A percentile compares a stretch with the other conserved stretches of the same genome.
Evolutionary conservation across 2,797 vertebrate species (phyloP).

Genomic region (Glyptemys insculpta): DNA sequence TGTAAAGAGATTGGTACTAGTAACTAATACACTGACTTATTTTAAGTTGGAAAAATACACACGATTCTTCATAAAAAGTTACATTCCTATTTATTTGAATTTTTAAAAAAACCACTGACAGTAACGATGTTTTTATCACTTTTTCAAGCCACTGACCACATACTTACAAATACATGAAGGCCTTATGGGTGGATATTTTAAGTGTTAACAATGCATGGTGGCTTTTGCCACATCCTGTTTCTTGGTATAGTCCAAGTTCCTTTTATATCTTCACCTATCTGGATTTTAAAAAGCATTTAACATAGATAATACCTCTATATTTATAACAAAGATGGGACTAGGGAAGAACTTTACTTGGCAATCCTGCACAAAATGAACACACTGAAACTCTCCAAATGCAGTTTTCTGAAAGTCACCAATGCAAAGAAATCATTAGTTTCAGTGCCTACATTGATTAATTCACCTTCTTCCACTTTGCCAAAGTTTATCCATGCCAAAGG

Average conservation of each 20-base stretch:
- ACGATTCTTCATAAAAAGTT: background rate
- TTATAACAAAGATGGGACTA: slow-evolving; percentile 48
- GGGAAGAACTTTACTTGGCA: slow-evolving; percentile 66
- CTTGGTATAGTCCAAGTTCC: slow-evolving; percentile 59
- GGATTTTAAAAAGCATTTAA: slow-evolving; percentile 61
- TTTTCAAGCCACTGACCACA: background rate
- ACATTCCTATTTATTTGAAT: background rate
- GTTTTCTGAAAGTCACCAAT: slow-evolving; percentile 50
- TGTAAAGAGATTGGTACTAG: background rate
- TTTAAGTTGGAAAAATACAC: background rate
- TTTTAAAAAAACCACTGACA: background rate
- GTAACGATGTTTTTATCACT: background rate
- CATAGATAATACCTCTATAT: slow-evolving; percentile 68
- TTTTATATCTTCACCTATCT: slow-evolving; percentile 57
- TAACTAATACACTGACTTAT: background rate
- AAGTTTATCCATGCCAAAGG: slow-evolving; percentile 49
- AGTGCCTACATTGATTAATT: slow-evolving; percentile 34
- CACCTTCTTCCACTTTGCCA: slow-evolving; percentile 21
- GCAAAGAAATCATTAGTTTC: slow-evolving; percentile 32
- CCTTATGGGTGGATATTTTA: background rate
- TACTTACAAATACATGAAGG: background rate
- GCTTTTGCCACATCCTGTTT: slow-evolving; percentile 62
- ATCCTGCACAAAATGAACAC: slow-evolving; percentile 51
- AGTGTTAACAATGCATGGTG: background rate
- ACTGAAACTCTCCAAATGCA: slow-evolving; percentile 57